These are phyloP conservation scores for Cistogaster globosa DNA, from an alignment of 2,888 invertebrate species.

Conservation along the genomic window DNA sequence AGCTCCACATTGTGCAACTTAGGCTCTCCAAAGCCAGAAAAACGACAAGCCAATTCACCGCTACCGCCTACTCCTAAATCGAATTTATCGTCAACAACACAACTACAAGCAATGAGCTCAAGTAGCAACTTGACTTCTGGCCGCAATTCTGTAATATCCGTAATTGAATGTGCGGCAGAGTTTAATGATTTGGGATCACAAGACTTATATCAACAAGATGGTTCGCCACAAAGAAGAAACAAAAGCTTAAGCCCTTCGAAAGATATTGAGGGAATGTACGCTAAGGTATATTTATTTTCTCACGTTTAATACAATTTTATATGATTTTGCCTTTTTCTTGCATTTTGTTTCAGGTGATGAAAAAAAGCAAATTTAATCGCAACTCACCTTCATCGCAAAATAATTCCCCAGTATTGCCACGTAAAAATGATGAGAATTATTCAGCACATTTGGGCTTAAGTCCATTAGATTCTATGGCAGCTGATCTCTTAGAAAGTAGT, in stretches of 20 bases:
- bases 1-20: constrained; percentile 88
- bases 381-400: constrained; percentile 81
- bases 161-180: constrained; percentile 78
- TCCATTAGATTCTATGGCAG: constrained; percentile 78
- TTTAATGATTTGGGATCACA: constrained; percentile 61
- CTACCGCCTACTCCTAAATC: constrained; percentile 90
- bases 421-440: constrained; percentile 76
- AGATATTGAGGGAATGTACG: constrained; percentile 94
- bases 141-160: constrained; percentile 82
- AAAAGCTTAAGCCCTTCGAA: constrained; percentile 85
- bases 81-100: constrained; percentile 73
- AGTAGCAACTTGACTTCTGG: constrained; percentile 81
- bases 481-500: constrained; percentile 75
- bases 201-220: constrained; percentile 69
- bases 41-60: constrained; percentile 94
- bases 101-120: constrained; percentile 77
- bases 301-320: not conserved
- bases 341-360: constrained; percentile 80
- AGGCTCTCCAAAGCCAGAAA: constrained; percentile 95
- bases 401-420: constrained; percentile 79
- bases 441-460: constrained; percentile 74
- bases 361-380: constrained; percentile 82
- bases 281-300: constrained; percentile 87
- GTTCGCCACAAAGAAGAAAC: constrained; percentile 78
- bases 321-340: not conserved